Evolutionary conservation across 2,888 invertebrate species (phyloP), one percentile per base, ranked within the genome.

Genomic region (Antitype chi): DNA sequence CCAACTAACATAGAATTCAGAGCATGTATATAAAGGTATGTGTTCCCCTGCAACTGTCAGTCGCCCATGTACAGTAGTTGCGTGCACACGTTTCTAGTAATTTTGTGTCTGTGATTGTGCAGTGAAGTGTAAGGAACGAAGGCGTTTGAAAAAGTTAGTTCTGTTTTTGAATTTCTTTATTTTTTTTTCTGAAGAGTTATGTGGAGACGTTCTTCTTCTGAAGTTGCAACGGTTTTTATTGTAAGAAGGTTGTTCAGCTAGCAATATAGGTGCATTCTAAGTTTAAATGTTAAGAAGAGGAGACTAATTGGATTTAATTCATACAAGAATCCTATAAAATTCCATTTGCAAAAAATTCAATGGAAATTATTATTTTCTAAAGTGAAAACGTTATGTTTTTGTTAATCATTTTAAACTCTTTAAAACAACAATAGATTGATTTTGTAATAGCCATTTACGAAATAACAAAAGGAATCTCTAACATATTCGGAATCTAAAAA

Each of bases 11-110:
- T 85, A 88, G 90, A 91, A 91, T 90, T 90, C 91, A 91, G 91
- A 91, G 87, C 91, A 92, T 84, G 87, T 94, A 94, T 94, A 93
- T 89, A 93, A 92, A 87, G 43, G 47, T 76, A 68, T 20, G 7
- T 72, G 17, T 67, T 72, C 60, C 70, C 71, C 52, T 79, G 76
- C 76, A 76, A 55, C 67, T 69, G 71, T 74, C 89, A 90, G 90
- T 90, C 68, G 73, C 6, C 47, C 66, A 32, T 59, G 28, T 71
- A 68, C 76, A 25, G n/a, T 74, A 57, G 66, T 55, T 68, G 25
- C 68, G 80, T 47, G 63, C 74, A 78, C 83, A 82, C 87, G 85
- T 75, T 60, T 47, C 25, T 25, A 66, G 49, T 72, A 69, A 70
- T 59, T 79, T 55, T 70, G 87, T 84, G 89, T 82, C 47, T 59